These are phyloP conservation scores for rat (Rattus norvegicus) DNA, from an alignment of 2,113 vertebrate genomes.

Conservation along the genomic window GRCr8 NC_086032.1:105972501-105973000, in stretches of 20 bases:
- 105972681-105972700: constrained; percentile 52
- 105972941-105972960: neutral
- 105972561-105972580: too few relatives aligned
- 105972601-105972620: constrained; percentile 4
- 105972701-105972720: constrained; percentile 52
- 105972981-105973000: neutral
- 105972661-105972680: constrained; percentile 22
- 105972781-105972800: constrained; percentile 44
- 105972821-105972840: constrained; percentile 37
- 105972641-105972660: neutral
- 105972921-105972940: neutral
- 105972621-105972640: neutral
- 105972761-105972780: constrained; percentile 50
- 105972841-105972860: neutral
- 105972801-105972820: constrained; percentile 37
- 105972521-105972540: too few relatives aligned
- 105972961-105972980: neutral
- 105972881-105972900: neutral
- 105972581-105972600: neutral
- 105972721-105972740: constrained; percentile 50
- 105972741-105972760: constrained; percentile 15
- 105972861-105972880: constrained; percentile 26
- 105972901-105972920: neutral
- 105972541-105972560: too few relatives aligned
- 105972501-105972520: too few relatives aligned